phyloP scores from a whole-genome alignment of 1,140 invertebrate species.

The Asbolus verrucosus region DNA sequence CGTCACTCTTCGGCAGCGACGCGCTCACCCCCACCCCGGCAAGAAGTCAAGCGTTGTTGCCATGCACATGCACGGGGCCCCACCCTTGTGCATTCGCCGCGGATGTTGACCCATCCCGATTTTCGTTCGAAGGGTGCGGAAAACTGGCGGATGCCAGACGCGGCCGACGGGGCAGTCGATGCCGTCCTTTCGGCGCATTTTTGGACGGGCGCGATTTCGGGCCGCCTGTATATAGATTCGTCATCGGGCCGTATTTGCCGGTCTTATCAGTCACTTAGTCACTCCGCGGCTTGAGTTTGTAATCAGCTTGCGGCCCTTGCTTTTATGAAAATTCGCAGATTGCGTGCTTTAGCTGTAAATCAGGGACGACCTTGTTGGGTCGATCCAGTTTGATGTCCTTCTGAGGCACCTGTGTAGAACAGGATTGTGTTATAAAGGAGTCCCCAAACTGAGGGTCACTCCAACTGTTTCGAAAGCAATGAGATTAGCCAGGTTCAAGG shows the following conservation, averaged over 20 bases:
- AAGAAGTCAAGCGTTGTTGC: slow-evolving; percentile 51
- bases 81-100: slow-evolving; percentile 52
- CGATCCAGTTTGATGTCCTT: slow-evolving; percentile 8
- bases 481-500: too few species aligned
- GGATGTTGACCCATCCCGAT: slow-evolving; percentile 54
- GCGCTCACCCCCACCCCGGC: slow-evolving; percentile 50
- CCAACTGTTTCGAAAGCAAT: too few species aligned
- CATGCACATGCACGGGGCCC: slow-evolving; percentile 59
- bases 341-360: slow-evolving; percentile 3
- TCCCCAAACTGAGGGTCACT: too few species aligned
- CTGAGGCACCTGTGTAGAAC: slow-evolving; percentile 4
- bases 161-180: too few species aligned
- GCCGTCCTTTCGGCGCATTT: too few species aligned
- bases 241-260: too few species aligned
- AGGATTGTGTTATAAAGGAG: not conserved
- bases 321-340: slow-evolving; percentile 1
- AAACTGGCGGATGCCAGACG: too few species aligned
- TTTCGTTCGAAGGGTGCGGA: not conserved
- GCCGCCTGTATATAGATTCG: not conserved
- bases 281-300: not conserved
- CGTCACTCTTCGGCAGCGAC: slow-evolving; percentile 51
- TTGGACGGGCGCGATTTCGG: too few species aligned
- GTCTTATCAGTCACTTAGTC: not conserved
- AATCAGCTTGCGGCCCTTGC: not conserved
- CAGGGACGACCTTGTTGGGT: slow-evolving; percentile 13